phyloP scores from a whole-genome alignment of 1,140 invertebrate species.

The Caerostris extrusa region DNA sequence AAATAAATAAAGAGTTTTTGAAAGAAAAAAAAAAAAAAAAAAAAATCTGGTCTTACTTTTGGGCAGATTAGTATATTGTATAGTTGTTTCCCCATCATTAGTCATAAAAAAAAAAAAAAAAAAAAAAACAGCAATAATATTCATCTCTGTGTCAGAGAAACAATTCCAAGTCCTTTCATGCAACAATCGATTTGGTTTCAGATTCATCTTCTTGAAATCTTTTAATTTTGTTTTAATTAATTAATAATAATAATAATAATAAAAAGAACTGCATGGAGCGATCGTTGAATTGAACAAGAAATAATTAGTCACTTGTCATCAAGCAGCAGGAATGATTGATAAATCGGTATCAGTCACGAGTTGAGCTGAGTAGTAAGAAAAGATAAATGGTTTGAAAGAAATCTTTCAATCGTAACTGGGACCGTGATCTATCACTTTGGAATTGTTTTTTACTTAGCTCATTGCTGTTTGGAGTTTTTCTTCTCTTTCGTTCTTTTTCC shows the following conservation, averaged over 20 bases:
- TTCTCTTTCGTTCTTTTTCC: too few species aligned
- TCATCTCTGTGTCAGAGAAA: too few species aligned
- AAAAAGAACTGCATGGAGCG: background rate
- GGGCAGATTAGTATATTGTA: too few species aligned
- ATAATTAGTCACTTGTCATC: constrained; percentile 74
- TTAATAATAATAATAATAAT: background rate
- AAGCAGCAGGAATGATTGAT: constrained; percentile 56
- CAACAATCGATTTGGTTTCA: too few species aligned
- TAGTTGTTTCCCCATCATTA: too few species aligned
- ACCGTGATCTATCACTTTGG: constrained; percentile 74
- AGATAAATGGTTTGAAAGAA: constrained; percentile 75
- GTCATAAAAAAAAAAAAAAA: too few species aligned
- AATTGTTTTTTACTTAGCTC: background rate
- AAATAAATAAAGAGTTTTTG: too few species aligned
- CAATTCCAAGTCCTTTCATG: too few species aligned
- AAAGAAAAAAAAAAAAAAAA: too few species aligned
- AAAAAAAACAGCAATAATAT: too few species aligned
- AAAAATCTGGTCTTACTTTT: too few species aligned
- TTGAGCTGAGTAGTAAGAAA: background rate
- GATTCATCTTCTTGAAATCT: constrained; percentile 2
- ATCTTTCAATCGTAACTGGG: constrained; percentile 75
- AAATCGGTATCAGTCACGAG: constrained; percentile 70
- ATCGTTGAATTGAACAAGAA: constrained; percentile 53
- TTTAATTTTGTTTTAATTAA: constrained; percentile 40
- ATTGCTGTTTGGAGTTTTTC: too few species aligned